Evolutionary conservation across 1,140 invertebrate genomes (phyloP), one percentile per base, ranked within the genome.

Genomic region (Drosophila busckii): DNA sequence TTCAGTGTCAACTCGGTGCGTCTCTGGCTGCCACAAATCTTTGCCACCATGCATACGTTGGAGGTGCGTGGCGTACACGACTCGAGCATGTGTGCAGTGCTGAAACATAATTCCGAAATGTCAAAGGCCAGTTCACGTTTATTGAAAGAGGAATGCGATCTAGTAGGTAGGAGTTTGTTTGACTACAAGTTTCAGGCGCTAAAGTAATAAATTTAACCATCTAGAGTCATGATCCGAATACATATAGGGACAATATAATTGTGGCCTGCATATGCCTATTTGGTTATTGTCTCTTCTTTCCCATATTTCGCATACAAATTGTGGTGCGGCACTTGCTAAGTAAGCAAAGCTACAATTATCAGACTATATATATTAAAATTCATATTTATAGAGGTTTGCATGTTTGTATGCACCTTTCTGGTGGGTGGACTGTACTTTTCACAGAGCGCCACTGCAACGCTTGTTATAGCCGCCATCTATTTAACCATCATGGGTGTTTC

Each of bases 1-100:
- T 5, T 2, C 7, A 82, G 75, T 7, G 62, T 83, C 0, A 83
- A 76, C 13, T 83, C 76, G 1, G 50, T 83, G 37, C 78, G 76
- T 7, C 16, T 83, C n/a, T 91, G 90, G 90, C 65, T 90, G 35
- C 90, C 90, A 0, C 89, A 90, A 44, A 76, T 91, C 2, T 91
- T 91, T 45, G 76, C 89, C 28, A 89, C 88, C 1, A 84, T 90
- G 34, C 86, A 87, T 61, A 41, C 86, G 23, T 70, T 83, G 9
- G 58, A 76, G 22, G 48, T 88, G 2, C 89, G 89, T 3, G 84
- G 90, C 1, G 52, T 78, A 0, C 56, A 89, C 8, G 89, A 90
- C 17, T 88, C 89, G 20, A 70, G 89, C n/a, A 90, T 89, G 69
- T 82, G 75, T 19, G 41, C 60, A 4, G 58, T 83, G 6, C 16